Conservation (phyloP, 2,888 invertebrate species). For the Chirona hameri region DNA sequence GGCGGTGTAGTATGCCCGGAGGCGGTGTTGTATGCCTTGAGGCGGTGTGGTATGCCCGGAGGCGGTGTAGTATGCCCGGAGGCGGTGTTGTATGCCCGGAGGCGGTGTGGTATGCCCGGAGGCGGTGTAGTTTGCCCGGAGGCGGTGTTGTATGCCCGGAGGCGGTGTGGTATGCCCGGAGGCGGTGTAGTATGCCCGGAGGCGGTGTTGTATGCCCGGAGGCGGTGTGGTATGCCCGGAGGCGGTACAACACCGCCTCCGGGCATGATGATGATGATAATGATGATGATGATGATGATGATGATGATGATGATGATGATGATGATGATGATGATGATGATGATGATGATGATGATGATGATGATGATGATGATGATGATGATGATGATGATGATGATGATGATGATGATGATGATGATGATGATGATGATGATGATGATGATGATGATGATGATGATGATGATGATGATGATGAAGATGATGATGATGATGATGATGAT, state of each 20-base stretch:
- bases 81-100: no score
- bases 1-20: no score
- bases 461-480: background rate
- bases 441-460: background rate
- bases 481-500: background rate
- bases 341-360: conserved; percentile 22
- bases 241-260: background rate
- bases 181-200: no score
- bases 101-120: no score
- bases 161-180: no score
- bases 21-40: no score
- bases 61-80: no score
- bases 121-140: no score
- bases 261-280: conserved; percentile 6
- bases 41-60: no score
- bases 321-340: conserved; percentile 22
- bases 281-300: conserved; percentile 22
- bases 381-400: conserved; percentile 22
- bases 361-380: conserved; percentile 22
- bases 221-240: no score
- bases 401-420: background rate
- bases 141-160: no score
- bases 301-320: conserved; percentile 22
- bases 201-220: no score
- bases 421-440: background rate